Percentiles rank a stretch among this genome's conserved stretches.
Evolutionary conservation across 1,140 invertebrate species (phyloP).

Genomic region (Popillia japonica): DNA sequence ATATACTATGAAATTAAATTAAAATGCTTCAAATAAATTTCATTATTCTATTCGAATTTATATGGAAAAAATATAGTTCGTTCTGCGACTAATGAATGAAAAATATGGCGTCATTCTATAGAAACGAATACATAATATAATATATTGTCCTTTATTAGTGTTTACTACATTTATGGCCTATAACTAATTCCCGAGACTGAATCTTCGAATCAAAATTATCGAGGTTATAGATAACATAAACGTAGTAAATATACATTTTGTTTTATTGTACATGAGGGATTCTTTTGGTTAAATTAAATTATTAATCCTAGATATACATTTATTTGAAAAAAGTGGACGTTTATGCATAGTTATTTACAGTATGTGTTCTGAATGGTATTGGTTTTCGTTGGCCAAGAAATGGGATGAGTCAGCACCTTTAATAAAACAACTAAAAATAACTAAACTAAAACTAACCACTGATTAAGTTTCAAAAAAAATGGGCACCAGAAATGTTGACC

Average conservation of each 20-base stretch:
- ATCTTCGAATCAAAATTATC: neutral
- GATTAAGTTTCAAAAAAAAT: too few species aligned
- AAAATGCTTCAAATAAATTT: neutral
- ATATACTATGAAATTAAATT: neutral
- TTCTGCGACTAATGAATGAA: neutral
- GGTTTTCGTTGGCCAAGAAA: too few species aligned
- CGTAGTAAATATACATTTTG: neutral
- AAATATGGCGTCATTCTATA: neutral
- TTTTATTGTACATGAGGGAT: neutral
- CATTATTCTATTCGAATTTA: neutral
- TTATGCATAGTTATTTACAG: too few species aligned
- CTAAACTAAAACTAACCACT: too few species aligned
- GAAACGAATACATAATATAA: neutral
- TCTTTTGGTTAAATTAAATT: too few species aligned
- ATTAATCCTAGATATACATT: too few species aligned
- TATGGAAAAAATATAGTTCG: neutral
- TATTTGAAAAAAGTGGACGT: too few species aligned
- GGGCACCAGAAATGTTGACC: too few species aligned
- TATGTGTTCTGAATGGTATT: too few species aligned
- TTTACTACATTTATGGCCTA: constrained; percentile 26
- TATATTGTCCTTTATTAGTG: constrained; percentile 28
- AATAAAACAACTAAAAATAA: too few species aligned
- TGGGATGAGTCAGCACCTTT: too few species aligned
- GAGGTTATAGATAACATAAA: neutral
- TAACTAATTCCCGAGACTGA: neutral